phyloP scores from a whole-genome alignment of 2,888 invertebrate genomes.

The Lutraria lutraria region DNA sequence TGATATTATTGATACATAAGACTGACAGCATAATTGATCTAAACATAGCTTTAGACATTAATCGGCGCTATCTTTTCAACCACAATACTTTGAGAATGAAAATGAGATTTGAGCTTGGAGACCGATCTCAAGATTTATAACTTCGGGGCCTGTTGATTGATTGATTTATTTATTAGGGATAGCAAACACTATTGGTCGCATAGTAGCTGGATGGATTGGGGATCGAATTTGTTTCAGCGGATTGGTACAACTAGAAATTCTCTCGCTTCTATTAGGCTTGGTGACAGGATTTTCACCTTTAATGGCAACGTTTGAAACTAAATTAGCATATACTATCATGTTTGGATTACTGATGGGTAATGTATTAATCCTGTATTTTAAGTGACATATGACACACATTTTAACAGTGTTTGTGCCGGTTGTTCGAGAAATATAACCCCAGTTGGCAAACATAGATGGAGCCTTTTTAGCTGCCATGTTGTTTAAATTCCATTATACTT shows the following conservation, averaged over 20 bases:
- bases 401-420: neutral
- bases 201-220: conserved; percentile 54
- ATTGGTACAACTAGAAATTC: conserved; percentile 9
- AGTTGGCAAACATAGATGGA: neutral
- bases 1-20: no score
- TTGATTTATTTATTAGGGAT: conserved; percentile 59
- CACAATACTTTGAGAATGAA: no score
- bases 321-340: conserved; percentile 49
- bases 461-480: no score
- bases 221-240: conserved; percentile 50
- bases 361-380: neutral
- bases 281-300: conserved; percentile 37
- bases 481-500: no score
- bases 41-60: no score
- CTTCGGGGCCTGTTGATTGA: no score
- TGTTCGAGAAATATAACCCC: neutral
- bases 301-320: conserved; percentile 34
- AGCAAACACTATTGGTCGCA: conserved; percentile 48
- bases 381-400: neutral
- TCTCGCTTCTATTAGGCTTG: conserved; percentile 35
- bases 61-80: no score
- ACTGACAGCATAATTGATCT: no score
- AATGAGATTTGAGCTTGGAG: no score
- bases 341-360: conserved; percentile 52
- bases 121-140: no score